Evolutionary conservation across 2,888 invertebrate genomes (phyloP).

Genomic region (Sycophila texana): DNA sequence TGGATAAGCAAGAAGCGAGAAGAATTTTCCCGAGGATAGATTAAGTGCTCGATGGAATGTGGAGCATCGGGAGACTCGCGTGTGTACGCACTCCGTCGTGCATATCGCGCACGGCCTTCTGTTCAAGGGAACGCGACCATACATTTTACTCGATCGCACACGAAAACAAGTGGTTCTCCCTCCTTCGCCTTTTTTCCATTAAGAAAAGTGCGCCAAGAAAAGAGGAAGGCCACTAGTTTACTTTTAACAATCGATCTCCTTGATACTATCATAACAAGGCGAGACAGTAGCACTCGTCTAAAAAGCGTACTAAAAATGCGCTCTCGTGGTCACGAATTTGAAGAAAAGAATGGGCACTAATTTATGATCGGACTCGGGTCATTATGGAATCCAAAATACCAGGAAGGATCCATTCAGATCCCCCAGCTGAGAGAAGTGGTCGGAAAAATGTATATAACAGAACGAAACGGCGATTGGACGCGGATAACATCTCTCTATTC

Average conservation of each 20-base stretch:
- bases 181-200: too few species aligned
- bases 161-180: not conserved
- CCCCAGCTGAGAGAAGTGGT: too few species aligned
- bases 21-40: slow-evolving; percentile 17
- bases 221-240: too few species aligned
- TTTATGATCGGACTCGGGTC: slow-evolving; percentile 36
- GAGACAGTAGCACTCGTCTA: too few species aligned
- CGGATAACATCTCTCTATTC: slow-evolving; percentile 41
- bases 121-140: slow-evolving; percentile 21
- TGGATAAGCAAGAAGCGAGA: not conserved
- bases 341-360: slow-evolving; percentile 14
- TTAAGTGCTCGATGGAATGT: slow-evolving; percentile 26
- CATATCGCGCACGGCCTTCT: not conserved
- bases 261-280: too few species aligned
- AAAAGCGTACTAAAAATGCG: not conserved
- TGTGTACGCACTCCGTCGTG: not conserved
- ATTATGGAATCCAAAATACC: slow-evolving; percentile 7
- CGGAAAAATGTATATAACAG: not conserved
- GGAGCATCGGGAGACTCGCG: slow-evolving; percentile 12
- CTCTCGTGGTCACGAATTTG: slow-evolving; percentile 5
- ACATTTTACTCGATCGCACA: slow-evolving; percentile 10
- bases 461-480: not conserved
- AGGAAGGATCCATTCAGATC: not conserved
- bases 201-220: too few species aligned
- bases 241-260: too few species aligned